These are phyloP conservation scores for Tapera naevia DNA, from an alignment of 2,797 vertebrate genomes.

Conservation along the genomic window DNA sequence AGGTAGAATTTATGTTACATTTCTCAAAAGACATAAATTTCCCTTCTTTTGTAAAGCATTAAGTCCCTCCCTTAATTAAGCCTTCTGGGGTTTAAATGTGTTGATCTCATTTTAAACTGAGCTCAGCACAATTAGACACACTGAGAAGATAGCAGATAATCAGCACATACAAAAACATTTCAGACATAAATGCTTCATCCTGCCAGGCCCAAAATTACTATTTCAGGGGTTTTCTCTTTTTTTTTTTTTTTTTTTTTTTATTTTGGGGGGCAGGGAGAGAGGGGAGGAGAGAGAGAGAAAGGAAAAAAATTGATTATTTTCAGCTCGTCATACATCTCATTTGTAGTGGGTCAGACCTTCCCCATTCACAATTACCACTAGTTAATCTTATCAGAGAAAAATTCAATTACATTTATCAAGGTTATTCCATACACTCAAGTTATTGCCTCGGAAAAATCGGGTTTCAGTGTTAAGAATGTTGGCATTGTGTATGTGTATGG, in stretches of 20 bases:
- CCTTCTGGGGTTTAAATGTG: slow-evolving; percentile 92
- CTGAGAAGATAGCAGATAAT: slow-evolving; percentile 85
- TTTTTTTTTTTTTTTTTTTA: rapidly evolving
- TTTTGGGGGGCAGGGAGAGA: no score
- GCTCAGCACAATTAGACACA: slow-evolving; percentile 94
- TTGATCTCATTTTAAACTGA: slow-evolving; percentile 93
- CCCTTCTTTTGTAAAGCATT: slow-evolving; percentile 69
- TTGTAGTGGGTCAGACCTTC: slow-evolving; percentile 83
- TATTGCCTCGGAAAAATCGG: slow-evolving; percentile 76
- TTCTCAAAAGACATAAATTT: slow-evolving; percentile 67
- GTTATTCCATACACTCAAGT: slow-evolving; percentile 88
- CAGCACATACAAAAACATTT: slow-evolving; percentile 80
- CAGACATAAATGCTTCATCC: slow-evolving; percentile 75
- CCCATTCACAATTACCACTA: slow-evolving; percentile 89
- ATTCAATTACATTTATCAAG: slow-evolving; percentile 99
- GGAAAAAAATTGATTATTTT: slow-evolving; percentile 82
- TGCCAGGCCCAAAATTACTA: slow-evolving; percentile 76
- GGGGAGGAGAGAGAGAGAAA: slow-evolving; percentile 30
- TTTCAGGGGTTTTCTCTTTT: slow-evolving; percentile 69
- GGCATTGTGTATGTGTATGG: slow-evolving; percentile 77
- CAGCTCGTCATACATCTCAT: slow-evolving; percentile 84
- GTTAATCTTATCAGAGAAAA: slow-evolving; percentile 95
- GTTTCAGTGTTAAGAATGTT: slow-evolving; percentile 78
- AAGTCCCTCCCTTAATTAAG: slow-evolving; percentile 90
- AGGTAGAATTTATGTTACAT: slow-evolving; percentile 72